Base-by-base conservation (phyloP, 2,797 vertebrate species). In the Cheirogaleus major region DNA sequence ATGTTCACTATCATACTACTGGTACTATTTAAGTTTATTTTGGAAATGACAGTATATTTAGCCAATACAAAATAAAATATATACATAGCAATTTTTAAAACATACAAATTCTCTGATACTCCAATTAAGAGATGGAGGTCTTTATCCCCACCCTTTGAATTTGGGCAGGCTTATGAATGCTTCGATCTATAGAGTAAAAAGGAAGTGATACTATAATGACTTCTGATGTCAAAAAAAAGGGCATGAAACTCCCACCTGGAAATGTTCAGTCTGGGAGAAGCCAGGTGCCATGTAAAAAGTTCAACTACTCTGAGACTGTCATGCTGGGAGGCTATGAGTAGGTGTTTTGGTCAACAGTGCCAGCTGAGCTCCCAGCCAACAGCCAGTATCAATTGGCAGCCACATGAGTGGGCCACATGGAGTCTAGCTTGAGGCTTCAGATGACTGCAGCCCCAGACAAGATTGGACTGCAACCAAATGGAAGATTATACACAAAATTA, bases 31-130 rank as follows among this genome's bases (percentile, higher is more conserved):
- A 96, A 86, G 73, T 80, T 96, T 82, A 92, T 32, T 87, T 27
- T 76, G 65, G 59, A 97, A 95, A 97, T 92, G 20, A 89, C 0
- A 86, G 18, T 17, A 59, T 52, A 89, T 50, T 95, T n/a, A 79
- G 20, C 9, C 83, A 95, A 48, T 50, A 22, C 65, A 93, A 97
- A 94, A 55, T 35, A 95, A 93, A 89, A 93, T 9, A 59, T 22
- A 25, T 22, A 35, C 41, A 35, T 50, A 12, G 32, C 6, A 25
- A 55, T 89, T 83, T 96, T 93, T 72, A 41, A 61, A 91, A 89
- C 13, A 72, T 41, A 11, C 6, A 76, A 91, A 30, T 63, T 80
- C 45, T 93, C 57, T 84, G 41, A 87, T 61, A 70, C 4, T 69
- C 43, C 52, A 41, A 20, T 41, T 35, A 89, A 87, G 30, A 87